Evolutionary conservation across 2,888 invertebrate species (phyloP), one percentile per base, ranked within the genome.

Genomic region (Limnephilus lunatus): DNA sequence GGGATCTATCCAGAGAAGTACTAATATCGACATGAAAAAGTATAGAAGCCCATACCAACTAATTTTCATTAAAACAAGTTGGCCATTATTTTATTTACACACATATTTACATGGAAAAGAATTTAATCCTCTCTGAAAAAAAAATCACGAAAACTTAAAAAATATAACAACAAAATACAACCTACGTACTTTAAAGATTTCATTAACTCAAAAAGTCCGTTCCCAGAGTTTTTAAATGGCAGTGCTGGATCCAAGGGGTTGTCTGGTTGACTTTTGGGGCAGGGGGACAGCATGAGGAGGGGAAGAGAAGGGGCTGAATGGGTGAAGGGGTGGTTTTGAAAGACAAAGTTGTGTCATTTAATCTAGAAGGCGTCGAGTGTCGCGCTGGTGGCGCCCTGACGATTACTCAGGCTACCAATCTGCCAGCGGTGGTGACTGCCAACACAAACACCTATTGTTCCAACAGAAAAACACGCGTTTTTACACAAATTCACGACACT

Each of bases 331-430:
- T 81, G 89, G 91, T 91, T 86, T 85, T 86, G 91, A 92, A 91
- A 93, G 93, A 93, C 93, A 93, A 93, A 93, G 93, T 93, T 93
- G 93, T 93, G 93, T 93, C 93, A 93, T 93, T 93, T 93, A 93
- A 93, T 92, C 91, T 93, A 92, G 93, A 91, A 91, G 90, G 90
- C 85, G 90, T 90, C 92, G 92, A 88, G 85, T 93, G 93, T 93
- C 93, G 93, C 90, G 89, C 91, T 88, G 91, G 92, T 90, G 92
- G 92, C 91, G 86, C 92, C 92, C 91, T 91, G 82, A 87, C 93
- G 91, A 93, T 93, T 93, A 93, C 91, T 93, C 93, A 93, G 90
- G 48, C 92, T 90, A 93, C 93, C 93, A 93, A 93, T 92, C 93
- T 92, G 93, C 93, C 93, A 92, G 87, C 32, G 85, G 86, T 85